Evolutionary conservation across 2,797 vertebrate species (phyloP).

Genomic region (Aythya fuligula): DNA sequence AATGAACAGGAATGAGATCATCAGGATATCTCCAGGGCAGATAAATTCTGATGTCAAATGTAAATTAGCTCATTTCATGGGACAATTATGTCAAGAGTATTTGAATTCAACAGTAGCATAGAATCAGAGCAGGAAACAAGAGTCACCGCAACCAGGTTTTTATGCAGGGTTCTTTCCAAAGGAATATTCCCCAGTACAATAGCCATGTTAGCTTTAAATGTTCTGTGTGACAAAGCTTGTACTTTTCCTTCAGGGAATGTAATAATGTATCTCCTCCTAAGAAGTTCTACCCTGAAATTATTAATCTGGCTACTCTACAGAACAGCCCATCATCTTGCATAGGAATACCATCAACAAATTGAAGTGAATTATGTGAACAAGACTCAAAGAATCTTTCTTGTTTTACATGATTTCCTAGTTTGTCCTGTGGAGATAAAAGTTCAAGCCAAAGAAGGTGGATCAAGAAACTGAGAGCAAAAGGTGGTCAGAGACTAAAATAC

Average conservation of each 20-base stretch:
- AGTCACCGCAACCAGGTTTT: not conserved
- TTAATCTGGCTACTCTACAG: not conserved
- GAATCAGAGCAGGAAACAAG: not conserved
- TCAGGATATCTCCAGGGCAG: not conserved
- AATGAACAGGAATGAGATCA: not conserved
- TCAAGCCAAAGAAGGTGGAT: not conserved
- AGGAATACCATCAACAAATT: not conserved
- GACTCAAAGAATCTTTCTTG: not conserved
- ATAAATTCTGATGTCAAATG: not conserved
- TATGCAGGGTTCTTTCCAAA: not conserved
- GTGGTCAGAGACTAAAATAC: not conserved
- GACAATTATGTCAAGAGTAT: not conserved
- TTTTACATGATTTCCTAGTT: not conserved
- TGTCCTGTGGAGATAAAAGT: not conserved
- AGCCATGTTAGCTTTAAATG: not conserved
- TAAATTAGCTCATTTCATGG: not conserved
- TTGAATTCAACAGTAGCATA: not conserved
- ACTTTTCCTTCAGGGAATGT: not conserved
- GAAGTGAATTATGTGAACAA: slow-evolving; percentile 36
- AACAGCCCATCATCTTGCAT: not conserved
- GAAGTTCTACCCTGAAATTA: not conserved
- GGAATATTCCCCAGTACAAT: not conserved
- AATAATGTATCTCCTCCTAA: not conserved
- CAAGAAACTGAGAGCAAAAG: not conserved
- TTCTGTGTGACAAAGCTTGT: not conserved